These are phyloP conservation scores for Galerucella nymphaeae DNA, from an alignment of 2,888 invertebrate species.

Conservation along the genomic window DNA sequence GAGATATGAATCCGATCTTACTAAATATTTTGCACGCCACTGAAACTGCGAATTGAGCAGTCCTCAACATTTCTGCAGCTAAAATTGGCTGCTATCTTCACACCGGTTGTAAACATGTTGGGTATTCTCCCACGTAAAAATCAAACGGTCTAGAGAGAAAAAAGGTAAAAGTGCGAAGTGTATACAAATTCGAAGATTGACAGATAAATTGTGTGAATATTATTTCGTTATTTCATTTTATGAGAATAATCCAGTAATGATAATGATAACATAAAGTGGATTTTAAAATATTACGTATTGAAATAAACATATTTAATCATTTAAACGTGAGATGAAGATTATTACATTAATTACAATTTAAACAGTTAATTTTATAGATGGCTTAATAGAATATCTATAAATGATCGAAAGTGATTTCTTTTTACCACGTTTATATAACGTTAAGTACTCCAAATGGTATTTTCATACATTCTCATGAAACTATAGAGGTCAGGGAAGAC, in stretches of 20 bases:
- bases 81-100: too few relatives aligned
- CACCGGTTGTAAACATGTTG: constrained; percentile 2
- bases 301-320: background rate
- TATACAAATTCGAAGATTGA: constrained; percentile 23
- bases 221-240: constrained; percentile 30
- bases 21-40: too few relatives aligned
- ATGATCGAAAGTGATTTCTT: constrained; percentile 4
- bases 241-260: constrained; percentile 13
- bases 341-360: background rate
- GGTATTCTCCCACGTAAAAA: constrained; percentile 24
- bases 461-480: background rate
- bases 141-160: constrained; percentile 4
- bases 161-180: constrained; percentile 30
- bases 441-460: background rate
- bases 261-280: constrained; percentile 8
- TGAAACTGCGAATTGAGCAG: too few relatives aligned
- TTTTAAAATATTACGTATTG: background rate
- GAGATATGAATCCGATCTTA: too few relatives aligned
- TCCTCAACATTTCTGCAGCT: too few relatives aligned
- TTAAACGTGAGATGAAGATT: background rate
- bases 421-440: constrained; percentile 6
- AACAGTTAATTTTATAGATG: background rate
- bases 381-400: background rate
- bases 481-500: constrained; percentile 1
- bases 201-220: constrained; percentile 33